phyloP scores from a whole-genome alignment of 2,113 vertebrate genomes.

The Melanocharis versteri region DNA sequence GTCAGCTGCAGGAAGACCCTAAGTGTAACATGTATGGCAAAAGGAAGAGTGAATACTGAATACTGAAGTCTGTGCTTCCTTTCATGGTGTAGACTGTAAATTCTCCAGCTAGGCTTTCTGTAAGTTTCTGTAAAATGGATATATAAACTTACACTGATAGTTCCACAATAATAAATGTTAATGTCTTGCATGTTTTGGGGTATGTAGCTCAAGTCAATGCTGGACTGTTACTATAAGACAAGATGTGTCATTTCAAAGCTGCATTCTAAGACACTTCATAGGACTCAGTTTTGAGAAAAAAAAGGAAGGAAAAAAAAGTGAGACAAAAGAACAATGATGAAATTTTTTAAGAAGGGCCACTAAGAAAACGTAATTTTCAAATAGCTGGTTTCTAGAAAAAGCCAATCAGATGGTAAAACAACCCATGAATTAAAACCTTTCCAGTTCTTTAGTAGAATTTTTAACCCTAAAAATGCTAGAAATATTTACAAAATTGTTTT shows the following conservation, averaged over 20 bases:
- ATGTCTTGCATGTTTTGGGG: not conserved
- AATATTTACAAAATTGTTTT: not conserved
- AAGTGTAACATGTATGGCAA: not conserved
- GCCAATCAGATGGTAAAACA: not conserved
- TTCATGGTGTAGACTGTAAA: not conserved
- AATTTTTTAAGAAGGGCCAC: not conserved
- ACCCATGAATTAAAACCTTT: not conserved
- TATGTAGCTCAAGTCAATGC: not conserved
- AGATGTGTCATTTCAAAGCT: not conserved
- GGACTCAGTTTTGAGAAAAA: not conserved
- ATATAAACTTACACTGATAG: not conserved
- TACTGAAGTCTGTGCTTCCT: not conserved
- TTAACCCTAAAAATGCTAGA: not conserved
- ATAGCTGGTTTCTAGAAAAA: not conserved
- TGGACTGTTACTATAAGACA: not conserved
- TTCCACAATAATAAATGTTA: not conserved
- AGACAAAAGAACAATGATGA: not conserved
- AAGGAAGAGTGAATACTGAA: not conserved
- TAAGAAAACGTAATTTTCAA: not conserved
- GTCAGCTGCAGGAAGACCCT: not conserved
- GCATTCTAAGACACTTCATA: not conserved
- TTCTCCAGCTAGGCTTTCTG: not conserved
- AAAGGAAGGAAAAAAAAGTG: not conserved
- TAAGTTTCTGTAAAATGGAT: not conserved
- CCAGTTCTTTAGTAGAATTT: not conserved